These are phyloP conservation scores for Agonopterix subpropinquella DNA, from an alignment of 2,888 invertebrate species.

Conservation along the genomic window DNA sequence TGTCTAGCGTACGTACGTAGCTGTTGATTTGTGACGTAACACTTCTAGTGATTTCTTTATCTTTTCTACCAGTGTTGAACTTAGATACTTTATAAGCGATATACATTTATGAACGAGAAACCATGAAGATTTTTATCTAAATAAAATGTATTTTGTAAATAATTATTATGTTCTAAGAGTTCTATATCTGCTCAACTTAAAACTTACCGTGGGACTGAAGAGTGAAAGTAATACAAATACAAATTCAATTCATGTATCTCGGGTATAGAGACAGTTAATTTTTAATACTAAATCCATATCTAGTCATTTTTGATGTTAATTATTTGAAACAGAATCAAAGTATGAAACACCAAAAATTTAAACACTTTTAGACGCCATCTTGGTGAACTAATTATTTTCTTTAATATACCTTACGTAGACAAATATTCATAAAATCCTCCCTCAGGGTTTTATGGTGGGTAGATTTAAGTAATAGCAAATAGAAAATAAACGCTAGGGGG, in stretches of 20 bases:
- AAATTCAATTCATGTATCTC: slow-evolving; percentile 26
- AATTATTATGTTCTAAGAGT: slow-evolving; percentile 67
- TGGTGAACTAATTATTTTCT: not conserved
- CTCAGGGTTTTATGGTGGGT: slow-evolving; percentile 22
- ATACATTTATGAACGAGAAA: slow-evolving; percentile 48
- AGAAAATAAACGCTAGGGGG: slow-evolving; percentile 5
- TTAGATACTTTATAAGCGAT: slow-evolving; percentile 60
- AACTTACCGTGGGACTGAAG: slow-evolving; percentile 62
- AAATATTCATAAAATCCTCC: slow-evolving; percentile 7
- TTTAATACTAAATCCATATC: slow-evolving; percentile 10
- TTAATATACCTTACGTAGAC: not conserved
- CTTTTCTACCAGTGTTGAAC: slow-evolving; percentile 45
- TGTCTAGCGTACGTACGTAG: slow-evolving; percentile 14
- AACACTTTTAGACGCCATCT: not conserved
- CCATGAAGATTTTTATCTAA: slow-evolving; percentile 52
- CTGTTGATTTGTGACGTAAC: slow-evolving; percentile 31
- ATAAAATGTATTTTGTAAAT: slow-evolving; percentile 66
- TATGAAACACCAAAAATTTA: slow-evolving; percentile 10
- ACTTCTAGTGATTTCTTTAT: slow-evolving; percentile 40
- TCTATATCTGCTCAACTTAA: slow-evolving; percentile 72
- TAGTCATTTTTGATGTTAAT: slow-evolving; percentile 16
- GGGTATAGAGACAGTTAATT: slow-evolving; percentile 19
- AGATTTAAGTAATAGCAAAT: slow-evolving; percentile 19
- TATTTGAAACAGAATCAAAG: slow-evolving; percentile 10
- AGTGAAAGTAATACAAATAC: slow-evolving; percentile 23